Evolutionary conservation across 2,113 vertebrate species (phyloP).

Genomic region (Myiozetetes cayanensis): DNA sequence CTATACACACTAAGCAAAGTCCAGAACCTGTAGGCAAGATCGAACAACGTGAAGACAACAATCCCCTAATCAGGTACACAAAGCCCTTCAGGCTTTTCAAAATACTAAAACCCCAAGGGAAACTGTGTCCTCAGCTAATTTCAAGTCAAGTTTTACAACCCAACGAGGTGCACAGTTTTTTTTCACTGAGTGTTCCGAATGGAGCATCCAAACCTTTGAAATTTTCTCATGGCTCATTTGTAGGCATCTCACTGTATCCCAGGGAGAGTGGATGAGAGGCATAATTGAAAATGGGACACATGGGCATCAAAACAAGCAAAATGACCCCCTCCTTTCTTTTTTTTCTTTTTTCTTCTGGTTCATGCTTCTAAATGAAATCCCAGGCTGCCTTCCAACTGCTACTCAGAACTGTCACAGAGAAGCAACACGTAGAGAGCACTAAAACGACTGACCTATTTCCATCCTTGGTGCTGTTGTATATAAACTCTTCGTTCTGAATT

Average conservation of each 20-base stretch:
- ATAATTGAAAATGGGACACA: constrained; percentile 50
- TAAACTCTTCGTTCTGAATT: background rate
- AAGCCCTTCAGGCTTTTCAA: constrained; percentile 6
- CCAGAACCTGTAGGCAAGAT: background rate
- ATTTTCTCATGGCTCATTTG: constrained; percentile 47
- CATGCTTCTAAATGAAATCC: constrained; percentile 33
- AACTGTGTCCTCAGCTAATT: background rate
- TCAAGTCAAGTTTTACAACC: background rate
- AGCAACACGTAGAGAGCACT: constrained; percentile 25
- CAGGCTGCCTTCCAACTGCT: constrained; percentile 47
- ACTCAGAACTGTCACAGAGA: constrained; percentile 38
- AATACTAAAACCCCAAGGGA: background rate
- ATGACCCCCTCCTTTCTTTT: constrained; percentile 13
- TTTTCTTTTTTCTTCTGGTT: constrained; percentile 7
- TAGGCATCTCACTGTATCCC: constrained; percentile 46
- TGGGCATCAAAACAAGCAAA: constrained; percentile 57
- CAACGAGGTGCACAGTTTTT: background rate
- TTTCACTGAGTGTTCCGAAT: background rate
- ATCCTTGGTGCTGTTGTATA: constrained; percentile 14
- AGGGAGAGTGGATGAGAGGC: constrained; percentile 35
- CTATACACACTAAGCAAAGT: background rate
- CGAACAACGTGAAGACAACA: background rate
- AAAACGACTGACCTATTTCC: constrained; percentile 59
- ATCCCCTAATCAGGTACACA: background rate
- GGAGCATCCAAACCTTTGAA: constrained; percentile 42